These are phyloP conservation scores for Clivina fossor DNA, from an alignment of 2,888 invertebrate genomes.

Conservation along the genomic window DNA sequence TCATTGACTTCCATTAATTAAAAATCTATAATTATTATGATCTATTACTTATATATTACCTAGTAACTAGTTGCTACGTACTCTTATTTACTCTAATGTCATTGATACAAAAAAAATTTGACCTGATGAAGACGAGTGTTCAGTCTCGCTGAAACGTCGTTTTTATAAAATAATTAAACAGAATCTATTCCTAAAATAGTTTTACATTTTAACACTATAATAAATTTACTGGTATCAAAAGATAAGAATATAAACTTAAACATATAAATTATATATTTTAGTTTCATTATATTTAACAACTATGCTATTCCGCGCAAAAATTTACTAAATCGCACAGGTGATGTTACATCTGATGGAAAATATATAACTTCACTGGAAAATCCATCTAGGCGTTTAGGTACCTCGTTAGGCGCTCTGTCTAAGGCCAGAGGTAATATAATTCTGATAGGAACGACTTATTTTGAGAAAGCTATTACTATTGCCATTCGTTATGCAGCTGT, in stretches of 20 bases:
- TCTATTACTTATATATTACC: no score
- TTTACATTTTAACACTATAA: no score
- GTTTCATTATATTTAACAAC: slow-evolving; percentile 75
- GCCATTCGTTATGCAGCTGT: slow-evolving; percentile 85
- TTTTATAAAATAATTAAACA: no score
- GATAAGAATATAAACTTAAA: slow-evolving; percentile 49
- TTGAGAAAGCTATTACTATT: slow-evolving; percentile 76
- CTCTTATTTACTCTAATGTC: no score
- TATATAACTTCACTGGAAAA: slow-evolving; percentile 81
- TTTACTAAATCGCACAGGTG: slow-evolving; percentile 81
- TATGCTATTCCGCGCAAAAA: slow-evolving; percentile 78
- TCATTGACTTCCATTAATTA: no score
- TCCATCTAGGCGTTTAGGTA: slow-evolving; percentile 80
- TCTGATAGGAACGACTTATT: slow-evolving; percentile 61
- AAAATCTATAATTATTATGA: no score
- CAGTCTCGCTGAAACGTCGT: no score
- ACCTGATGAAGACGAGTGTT: no score
- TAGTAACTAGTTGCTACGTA: no score
- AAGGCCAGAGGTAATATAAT: slow-evolving; percentile 78
- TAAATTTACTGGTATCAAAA: neutral
- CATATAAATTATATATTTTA: slow-evolving; percentile 43
- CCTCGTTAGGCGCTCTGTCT: slow-evolving; percentile 80
- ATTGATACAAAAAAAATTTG: no score
- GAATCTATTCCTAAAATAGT: no score
- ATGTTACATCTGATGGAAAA: slow-evolving; percentile 80